Evolutionary conservation across 2,888 invertebrate genomes (phyloP).

Genomic region (Stenolophus ochropezus): DNA sequence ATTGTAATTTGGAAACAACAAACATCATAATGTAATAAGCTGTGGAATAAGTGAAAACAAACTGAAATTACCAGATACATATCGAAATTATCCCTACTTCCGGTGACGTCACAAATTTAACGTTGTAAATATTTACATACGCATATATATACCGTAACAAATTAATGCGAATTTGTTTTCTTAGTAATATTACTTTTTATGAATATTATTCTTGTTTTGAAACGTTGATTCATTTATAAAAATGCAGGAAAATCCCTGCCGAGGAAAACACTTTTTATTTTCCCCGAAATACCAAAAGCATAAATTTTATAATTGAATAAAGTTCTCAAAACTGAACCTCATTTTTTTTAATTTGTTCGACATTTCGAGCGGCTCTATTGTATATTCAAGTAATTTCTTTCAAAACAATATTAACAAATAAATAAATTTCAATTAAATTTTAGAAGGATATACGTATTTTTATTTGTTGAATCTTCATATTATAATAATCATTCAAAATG

Average conservation of each 20-base stretch:
- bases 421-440: no score
- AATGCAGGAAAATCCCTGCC: no score
- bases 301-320: no score
- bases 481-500: no score
- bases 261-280: no score
- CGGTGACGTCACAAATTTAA: conserved; percentile 29
- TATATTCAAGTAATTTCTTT: no score
- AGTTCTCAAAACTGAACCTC: no score
- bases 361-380: no score
- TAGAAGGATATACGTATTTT: no score
- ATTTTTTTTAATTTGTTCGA: no score
- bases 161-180: not conserved
- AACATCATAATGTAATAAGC: not conserved
- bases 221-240: not conserved
- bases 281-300: not conserved
- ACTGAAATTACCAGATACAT: not conserved
- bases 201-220: not conserved
- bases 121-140: conserved; percentile 26
- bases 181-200: not conserved
- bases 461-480: no score
- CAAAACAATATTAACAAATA: no score
- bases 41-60: not conserved
- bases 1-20: not conserved
- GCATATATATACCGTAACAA: not conserved
- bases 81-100: not conserved